Evolutionary conservation across 2,113 vertebrate species (phyloP).

Genomic region (Lophius piscatorius): DNA sequence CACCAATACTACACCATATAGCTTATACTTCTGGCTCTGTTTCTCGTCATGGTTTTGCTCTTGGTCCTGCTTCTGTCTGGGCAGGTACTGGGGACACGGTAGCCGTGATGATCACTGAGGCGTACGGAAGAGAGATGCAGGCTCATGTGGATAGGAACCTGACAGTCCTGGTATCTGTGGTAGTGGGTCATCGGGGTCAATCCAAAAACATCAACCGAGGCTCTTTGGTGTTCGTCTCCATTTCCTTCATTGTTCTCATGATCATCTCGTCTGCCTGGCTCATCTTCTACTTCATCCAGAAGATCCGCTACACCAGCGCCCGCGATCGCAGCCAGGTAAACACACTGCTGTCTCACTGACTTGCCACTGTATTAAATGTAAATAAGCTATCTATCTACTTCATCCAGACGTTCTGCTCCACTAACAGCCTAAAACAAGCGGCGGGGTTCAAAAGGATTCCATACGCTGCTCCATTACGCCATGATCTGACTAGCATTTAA

Average conservation of each 20-base stretch:
- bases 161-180: slow-evolving; percentile 90
- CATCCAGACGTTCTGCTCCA: no score
- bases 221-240: slow-evolving; percentile 96
- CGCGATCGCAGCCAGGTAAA: slow-evolving; percentile 93
- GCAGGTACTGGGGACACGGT: slow-evolving; percentile 95
- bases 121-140: slow-evolving; percentile 92
- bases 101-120: slow-evolving; percentile 97
- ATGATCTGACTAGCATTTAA: no score
- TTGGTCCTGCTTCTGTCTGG: neutral
- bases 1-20: no score
- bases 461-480: no score
- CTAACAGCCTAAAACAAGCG: no score
- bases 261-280: slow-evolving; percentile 98
- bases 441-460: no score
- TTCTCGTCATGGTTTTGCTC: neutral
- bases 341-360: neutral
- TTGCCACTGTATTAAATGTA: no score
- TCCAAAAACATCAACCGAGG: slow-evolving; percentile 90
- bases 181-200: slow-evolving; percentile 86
- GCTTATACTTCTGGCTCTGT: neutral
- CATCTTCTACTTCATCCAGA: slow-evolving; percentile 99
- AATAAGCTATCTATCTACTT: no score
- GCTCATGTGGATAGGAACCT: slow-evolving; percentile 92
- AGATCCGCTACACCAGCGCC: slow-evolving; percentile 92
- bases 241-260: slow-evolving; percentile 98